Base-by-base conservation (phyloP, 2,113 vertebrate species). In the Antechinus flavipes region DNA sequence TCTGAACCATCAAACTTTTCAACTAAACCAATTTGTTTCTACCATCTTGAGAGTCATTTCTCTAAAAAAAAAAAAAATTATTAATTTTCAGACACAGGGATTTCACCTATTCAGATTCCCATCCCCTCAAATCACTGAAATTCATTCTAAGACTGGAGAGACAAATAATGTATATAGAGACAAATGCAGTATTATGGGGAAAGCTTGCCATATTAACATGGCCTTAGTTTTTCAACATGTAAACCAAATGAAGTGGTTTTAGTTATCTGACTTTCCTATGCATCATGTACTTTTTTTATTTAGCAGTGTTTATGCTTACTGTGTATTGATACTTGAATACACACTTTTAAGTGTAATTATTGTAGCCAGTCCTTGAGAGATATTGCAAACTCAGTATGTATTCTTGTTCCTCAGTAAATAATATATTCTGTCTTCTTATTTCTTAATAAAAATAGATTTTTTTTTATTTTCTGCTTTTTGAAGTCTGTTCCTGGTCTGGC, bases 241-340 rank as follows among this genome's bases (percentile, higher is more conserved):
- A 93, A 95, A 97, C 97, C 97, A 98, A 95, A 89, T 54, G 92
- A 42, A 91, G 7, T 49, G 52, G 94, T 98, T 84, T 76, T 84
- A 84, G 68, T 84, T 91, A 95, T 94, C 91, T 97, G 84, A 54
- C 93, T 96, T 98, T 97, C 98, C 94, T 96, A 89, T 95, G 95
- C 92, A 53, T 98, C 96, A 90, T 95, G 93, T 94, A 92, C 94
- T 97, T 98, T 98, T 68, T 95, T 98, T 90, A 97, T 97, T 98
- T 97, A 95, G 68, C 61, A 24, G 93, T 97, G 90, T 98, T 96
- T 97, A 95, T 30, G 97, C 97, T 98, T 98, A 97, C 92, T 93
- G 97, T 97, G 95, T 91, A 98, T 93, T 94, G 98, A 94, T 98
- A 98, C 96, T 98, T 98, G 97, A 98, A 98, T 96, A 96, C 93